Conservation (phyloP, 1,140 invertebrate species). For the Heliconius hewitsoni region DNA sequence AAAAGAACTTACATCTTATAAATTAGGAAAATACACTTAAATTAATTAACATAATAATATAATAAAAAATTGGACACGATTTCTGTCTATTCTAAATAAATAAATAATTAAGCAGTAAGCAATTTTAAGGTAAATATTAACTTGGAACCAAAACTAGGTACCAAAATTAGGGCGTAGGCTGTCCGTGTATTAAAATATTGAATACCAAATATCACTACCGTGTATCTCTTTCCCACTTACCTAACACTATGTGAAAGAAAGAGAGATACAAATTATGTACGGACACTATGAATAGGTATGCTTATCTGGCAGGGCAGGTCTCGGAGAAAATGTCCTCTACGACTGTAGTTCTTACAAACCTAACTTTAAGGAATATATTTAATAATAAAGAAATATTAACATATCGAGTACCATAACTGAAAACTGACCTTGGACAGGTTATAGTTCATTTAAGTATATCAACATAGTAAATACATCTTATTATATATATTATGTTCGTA, state of each 20-base stretch:
- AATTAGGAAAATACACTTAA: neutral
- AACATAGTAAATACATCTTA: neutral
- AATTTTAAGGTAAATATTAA: constrained; percentile 8
- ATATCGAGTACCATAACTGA: neutral
- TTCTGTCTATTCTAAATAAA: too few species aligned
- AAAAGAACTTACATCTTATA: neutral
- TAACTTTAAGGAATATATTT: neutral
- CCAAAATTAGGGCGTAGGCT: constrained; percentile 32
- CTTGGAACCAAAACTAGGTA: constrained; percentile 8
- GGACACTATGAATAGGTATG: constrained; percentile 26
- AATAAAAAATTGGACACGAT: neutral
- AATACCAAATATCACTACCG: constrained; percentile 27
- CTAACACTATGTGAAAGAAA: constrained; percentile 17
- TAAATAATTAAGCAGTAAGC: neutral
- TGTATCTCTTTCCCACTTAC: constrained; percentile 13
- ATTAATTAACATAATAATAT: neutral
- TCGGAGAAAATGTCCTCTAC: constrained; percentile 19
- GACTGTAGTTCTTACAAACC: constrained; percentile 3
- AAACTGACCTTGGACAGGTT: neutral
- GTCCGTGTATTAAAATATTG: constrained; percentile 21
- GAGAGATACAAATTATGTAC: constrained; percentile 22
- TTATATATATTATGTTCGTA: neutral
- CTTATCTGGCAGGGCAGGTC: constrained; percentile 22
- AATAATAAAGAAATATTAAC: neutral
- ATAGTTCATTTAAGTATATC: neutral